Base-by-base conservation (phyloP, 2,113 vertebrate species). In the Callipepla californica region DNA sequence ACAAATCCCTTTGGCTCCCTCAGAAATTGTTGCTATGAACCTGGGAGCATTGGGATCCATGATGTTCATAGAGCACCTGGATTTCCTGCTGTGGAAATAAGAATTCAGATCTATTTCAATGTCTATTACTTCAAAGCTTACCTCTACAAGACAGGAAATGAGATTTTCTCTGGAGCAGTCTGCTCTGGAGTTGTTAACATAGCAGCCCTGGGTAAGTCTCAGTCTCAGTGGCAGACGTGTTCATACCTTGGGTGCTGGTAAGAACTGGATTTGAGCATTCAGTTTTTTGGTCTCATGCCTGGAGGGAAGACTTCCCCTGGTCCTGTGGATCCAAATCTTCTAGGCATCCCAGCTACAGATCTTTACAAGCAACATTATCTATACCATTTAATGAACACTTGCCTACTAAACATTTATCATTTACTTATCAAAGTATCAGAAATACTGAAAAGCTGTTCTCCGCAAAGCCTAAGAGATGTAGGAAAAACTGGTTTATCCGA, bases 41-140 rank as follows among this genome's bases (percentile, higher is more conserved):
- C 13, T 40, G 30, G 36, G 68, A 82, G 23, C 16, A 89, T 58
- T 36, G 72, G 34, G 51, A 85, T 0, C 25, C 11, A 0, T 15
- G 17, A 12, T 51, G 87, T 90, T 34, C 57, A 74, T 40, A 45
- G 57, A 75, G 47, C n/a, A 91, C 40, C 48, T 85, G 63, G 9
- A 34, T 76, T 87, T 92, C 76, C 45, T 83, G 48, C 44, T 82
- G 38, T 23, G 55, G 45, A 85, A 87, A 32, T 75, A 75, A 82
- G 58, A 79, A 65, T n/a, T 28, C 67, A 11, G 48, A 61, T 87
- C 36, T 80, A 16, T 38, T 87, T 57, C 16, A 80, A 85, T 7
- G 3, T 55, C 42, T 61, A 0, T 40, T 57, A 72, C 65, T 83
- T 91, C 9, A 2, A 57, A 53, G 25, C 61, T 86, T 82, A 66